phyloP scores from a whole-genome alignment of 1,140 invertebrate genomes.

The Cotesia vestalis region DNA sequence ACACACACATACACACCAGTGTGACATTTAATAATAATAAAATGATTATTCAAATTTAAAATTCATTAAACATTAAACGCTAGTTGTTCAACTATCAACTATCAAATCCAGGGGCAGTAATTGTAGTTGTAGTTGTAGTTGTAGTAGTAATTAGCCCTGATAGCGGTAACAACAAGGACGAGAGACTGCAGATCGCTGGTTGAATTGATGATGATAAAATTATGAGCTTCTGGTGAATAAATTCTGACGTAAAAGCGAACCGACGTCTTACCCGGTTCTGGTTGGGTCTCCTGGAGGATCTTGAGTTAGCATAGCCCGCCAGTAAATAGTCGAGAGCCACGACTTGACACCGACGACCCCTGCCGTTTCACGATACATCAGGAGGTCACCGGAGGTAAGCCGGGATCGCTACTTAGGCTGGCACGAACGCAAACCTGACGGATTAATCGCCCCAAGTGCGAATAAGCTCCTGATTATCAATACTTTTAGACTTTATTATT shows the following conservation, averaged over 20 bases:
- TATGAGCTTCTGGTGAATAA: conserved; percentile 20
- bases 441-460: conserved; percentile 55
- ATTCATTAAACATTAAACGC: too few species aligned
- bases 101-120: too few species aligned
- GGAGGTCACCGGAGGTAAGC: conserved; percentile 49
- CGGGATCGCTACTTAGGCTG: conserved; percentile 51
- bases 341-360: conserved; percentile 55
- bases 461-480: conserved; percentile 40
- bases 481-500: conserved; percentile 11
- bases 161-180: too few species aligned
- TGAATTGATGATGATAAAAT: neutral
- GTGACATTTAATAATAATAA: too few species aligned
- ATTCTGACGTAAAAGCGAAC: conserved; percentile 20
- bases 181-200: too few species aligned
- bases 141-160: too few species aligned
- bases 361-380: conserved; percentile 56
- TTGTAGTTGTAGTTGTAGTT: too few species aligned
- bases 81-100: too few species aligned
- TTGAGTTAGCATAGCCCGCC: too few species aligned
- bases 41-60: too few species aligned
- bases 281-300: neutral
- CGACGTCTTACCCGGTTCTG: too few species aligned
- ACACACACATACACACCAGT: too few species aligned
- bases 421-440: conserved; percentile 44
- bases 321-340: conserved; percentile 42